phyloP scores from a whole-genome alignment of 2,113 vertebrate species.

The Neotoma lepida region DNA sequence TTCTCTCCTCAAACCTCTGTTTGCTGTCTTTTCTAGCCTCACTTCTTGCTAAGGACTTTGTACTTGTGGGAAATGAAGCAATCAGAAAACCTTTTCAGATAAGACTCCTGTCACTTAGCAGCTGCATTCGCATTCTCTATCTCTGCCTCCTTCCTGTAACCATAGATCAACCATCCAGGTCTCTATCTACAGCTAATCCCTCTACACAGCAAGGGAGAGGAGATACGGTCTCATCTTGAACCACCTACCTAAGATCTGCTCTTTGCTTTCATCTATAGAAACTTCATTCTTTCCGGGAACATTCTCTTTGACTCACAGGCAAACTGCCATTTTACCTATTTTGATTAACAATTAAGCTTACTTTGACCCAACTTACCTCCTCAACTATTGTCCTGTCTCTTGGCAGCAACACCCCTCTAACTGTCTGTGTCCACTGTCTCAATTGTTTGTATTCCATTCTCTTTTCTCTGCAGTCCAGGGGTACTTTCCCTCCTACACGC shows the following conservation, averaged over 20 bases:
- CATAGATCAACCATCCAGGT: fast-evolving
- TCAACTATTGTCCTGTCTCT: not conserved
- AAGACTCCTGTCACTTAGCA: not conserved
- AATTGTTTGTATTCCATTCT: not conserved
- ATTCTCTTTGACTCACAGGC: not conserved
- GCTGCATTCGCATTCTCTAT: not conserved
- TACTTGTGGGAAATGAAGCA: not conserved
- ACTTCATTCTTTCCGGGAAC: not conserved
- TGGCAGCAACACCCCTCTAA: not conserved
- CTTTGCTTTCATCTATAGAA: not conserved
- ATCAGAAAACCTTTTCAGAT: not conserved
- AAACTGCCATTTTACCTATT: not conserved
- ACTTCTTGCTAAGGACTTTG: not conserved
- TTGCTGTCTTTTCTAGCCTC: not conserved
- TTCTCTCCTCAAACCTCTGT: not conserved
- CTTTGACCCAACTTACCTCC: not conserved
- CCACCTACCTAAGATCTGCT: not conserved
- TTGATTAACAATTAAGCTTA: not conserved
- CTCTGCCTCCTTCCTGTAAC: not conserved
- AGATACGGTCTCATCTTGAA: not conserved
- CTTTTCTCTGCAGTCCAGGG: not conserved
- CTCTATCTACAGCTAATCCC: not conserved
- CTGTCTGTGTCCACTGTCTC: not conserved
- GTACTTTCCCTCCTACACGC: not conserved
- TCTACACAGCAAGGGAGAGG: not conserved